Base-by-base conservation (phyloP, 1,140 invertebrate species). In the Bursaphelenchus mucronatus region DNA sequence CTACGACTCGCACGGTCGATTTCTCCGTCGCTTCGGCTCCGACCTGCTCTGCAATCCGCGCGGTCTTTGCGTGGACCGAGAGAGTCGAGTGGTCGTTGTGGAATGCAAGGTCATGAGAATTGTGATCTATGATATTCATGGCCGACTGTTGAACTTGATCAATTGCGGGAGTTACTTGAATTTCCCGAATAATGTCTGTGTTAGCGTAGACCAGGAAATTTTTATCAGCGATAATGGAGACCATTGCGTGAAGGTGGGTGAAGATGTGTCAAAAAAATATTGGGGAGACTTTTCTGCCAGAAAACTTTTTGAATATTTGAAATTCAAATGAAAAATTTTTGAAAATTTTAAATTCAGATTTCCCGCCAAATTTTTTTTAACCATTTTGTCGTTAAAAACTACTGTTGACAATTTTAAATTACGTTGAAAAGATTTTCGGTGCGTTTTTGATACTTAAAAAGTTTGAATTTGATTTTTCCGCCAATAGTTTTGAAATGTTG, bases 21-120 rank as follows among this genome's bases (percentile, higher is more conserved):
- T 57, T 17, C 43, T 57, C 46, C 55, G 55, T 41, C 55, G 55
- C 40, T 57, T 57, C 39, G 55, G 55, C 10, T 44, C 17, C 3
- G 46, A 41, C 13, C 40, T 57, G 8, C n/a, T 57, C 17, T 44
- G 46, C 19, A 30, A 30, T 10, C 55, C 55, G 13, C 55, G 55
- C 10, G 55, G 55, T 45, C 11, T 57, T 11, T 21, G 40, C n/a
- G 30, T 57, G 17, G 55, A 57, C 39, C 11, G 19, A 9, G 40
- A 19, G 2, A 44, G 55, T 19, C 43, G 46, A 21, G 46, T 57
- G 8, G 46, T 57, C 13, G 55, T 57, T 13, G 55, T 57, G 19
- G 55, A 57, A 17, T 57, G 55, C 55, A 57, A 57, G 17, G 55
- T 57, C 4, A 57, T 57, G 55, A 21, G 55, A 13, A 40, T 57